phyloP scores from a whole-genome alignment of 2,888 invertebrate genomes.

The Taphrorychus bicolor region DNA sequence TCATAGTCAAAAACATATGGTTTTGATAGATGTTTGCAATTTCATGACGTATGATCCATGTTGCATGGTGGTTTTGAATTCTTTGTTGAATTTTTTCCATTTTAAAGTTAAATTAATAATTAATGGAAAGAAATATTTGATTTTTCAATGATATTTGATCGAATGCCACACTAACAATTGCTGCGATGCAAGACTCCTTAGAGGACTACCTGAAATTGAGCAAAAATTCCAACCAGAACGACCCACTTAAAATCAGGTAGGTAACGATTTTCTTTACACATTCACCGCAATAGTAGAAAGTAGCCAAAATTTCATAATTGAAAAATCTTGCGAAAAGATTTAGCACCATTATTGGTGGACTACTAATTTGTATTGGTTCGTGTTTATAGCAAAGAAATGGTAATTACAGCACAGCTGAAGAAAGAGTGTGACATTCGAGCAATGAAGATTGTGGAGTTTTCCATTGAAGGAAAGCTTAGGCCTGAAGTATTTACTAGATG shows the following conservation, averaged over 20 bases:
- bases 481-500: constrained; percentile 63
- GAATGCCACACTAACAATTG: not conserved
- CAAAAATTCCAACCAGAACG: constrained; percentile 45
- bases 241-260: constrained; percentile 44
- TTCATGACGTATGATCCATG: too few relatives aligned
- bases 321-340: constrained; percentile 16
- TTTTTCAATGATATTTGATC: not conserved
- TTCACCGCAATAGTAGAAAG: constrained; percentile 27
- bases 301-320: constrained; percentile 24
- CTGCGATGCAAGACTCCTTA: constrained; percentile 54
- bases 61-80: too few relatives aligned
- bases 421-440: constrained; percentile 78
- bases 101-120: too few relatives aligned
- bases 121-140: not conserved
- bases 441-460: constrained; percentile 72
- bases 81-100: too few relatives aligned
- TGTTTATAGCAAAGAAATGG: constrained; percentile 47
- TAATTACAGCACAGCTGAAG: constrained; percentile 60
- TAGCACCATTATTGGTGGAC: constrained; percentile 16
- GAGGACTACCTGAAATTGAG: constrained; percentile 54
- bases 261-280: constrained; percentile 12
- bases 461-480: constrained; percentile 69
- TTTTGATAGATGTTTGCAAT: too few relatives aligned
- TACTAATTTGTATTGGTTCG: too few relatives aligned
- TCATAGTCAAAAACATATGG: too few relatives aligned